Percentiles rank a stretch among this genome's conserved stretches.
These are phyloP conservation scores for Pitta sordida DNA, from an alignment of 2,113 vertebrate species.

Conservation along the genomic window DNA sequence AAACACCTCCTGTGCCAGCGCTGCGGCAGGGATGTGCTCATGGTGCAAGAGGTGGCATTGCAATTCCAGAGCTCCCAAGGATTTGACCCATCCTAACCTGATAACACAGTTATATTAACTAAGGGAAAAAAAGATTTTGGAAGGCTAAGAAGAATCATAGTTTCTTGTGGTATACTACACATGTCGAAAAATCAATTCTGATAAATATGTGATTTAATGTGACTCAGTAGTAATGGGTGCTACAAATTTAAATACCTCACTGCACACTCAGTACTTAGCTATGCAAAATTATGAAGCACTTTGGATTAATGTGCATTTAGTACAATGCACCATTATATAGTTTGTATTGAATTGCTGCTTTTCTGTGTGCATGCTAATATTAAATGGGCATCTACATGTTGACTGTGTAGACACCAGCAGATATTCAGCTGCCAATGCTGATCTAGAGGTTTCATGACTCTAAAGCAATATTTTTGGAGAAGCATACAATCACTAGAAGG, in stretches of 20 bases:
- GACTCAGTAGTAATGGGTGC: background rate
- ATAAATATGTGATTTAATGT: background rate
- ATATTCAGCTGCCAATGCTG: background rate
- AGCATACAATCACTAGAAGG: background rate
- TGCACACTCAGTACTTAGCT: background rate
- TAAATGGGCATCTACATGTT: background rate
- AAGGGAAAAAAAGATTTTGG: background rate
- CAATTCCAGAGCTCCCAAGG: background rate
- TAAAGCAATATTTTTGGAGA: background rate
- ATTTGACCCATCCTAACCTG: background rate
- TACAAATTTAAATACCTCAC: background rate
- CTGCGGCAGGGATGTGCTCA: background rate
- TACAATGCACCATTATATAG: background rate
- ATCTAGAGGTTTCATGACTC: background rate
- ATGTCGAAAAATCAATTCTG: background rate
- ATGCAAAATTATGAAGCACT: background rate
- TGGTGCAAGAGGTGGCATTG: background rate
- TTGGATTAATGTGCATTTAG: constrained; percentile 2
- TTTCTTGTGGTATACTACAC: background rate
- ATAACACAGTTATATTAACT: background rate
- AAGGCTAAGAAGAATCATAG: background rate
- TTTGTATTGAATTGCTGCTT: background rate
- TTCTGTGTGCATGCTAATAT: background rate
- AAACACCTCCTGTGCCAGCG: background rate
- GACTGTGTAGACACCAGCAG: background rate